phyloP scores from a whole-genome alignment of 2,888 invertebrate species.

The Drosophila helvetica region DNA sequence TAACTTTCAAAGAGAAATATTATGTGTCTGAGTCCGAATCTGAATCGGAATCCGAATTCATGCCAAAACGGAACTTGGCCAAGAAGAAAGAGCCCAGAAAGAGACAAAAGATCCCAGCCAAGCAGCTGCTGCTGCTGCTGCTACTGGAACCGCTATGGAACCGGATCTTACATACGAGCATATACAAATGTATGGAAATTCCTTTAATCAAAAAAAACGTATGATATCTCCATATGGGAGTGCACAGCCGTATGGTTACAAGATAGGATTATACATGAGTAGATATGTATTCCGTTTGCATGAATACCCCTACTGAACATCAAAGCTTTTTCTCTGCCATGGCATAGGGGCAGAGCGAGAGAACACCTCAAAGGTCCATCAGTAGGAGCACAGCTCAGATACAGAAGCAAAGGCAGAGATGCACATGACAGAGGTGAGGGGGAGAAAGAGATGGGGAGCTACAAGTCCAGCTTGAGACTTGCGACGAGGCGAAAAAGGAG shows the following conservation, averaged over 20 bases:
- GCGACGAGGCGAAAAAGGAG: slow-evolving; percentile 1
- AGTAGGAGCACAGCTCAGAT: too few species aligned
- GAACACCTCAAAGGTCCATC: slow-evolving; percentile 10
- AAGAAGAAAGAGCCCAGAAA: slow-evolving; percentile 18
- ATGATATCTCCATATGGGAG: neutral
- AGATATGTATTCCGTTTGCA: neutral
- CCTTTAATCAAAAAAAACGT: neutral
- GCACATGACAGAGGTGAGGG: neutral
- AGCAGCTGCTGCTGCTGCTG: slow-evolving; percentile 12
- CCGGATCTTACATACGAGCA: slow-evolving; percentile 15
- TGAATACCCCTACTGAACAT: neutral
- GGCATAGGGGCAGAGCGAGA: neutral
- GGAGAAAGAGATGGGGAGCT: neutral
- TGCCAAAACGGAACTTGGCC: slow-evolving; percentile 36
- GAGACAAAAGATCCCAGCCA: slow-evolving; percentile 11
- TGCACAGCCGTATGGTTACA: neutral
- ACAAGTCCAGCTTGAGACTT: slow-evolving; percentile 19
- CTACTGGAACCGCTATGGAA: slow-evolving; percentile 1
- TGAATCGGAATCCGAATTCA: slow-evolving; percentile 5
- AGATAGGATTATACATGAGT: too few species aligned
- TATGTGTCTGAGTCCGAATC: slow-evolving; percentile 20
- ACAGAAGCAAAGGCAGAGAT: too few species aligned
- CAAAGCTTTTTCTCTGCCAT: neutral
- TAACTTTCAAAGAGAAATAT: slow-evolving; percentile 32
- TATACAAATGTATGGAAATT: slow-evolving; percentile 3